Evolutionary conservation across 2,113 vertebrate genomes (phyloP).

Genomic region (Puffinus mauretanicus): DNA sequence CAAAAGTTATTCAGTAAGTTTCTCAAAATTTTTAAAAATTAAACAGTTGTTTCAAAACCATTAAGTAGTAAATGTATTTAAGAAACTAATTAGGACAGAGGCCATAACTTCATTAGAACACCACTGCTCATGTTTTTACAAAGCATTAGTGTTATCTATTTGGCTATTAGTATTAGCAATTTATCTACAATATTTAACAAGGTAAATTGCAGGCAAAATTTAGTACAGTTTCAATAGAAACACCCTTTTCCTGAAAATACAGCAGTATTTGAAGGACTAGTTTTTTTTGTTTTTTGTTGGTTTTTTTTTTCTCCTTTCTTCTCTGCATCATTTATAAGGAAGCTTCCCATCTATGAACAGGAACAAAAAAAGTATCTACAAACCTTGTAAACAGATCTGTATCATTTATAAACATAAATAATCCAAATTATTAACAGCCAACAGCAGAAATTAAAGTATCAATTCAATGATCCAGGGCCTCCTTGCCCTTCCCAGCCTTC

Average conservation of each 20-base stretch:
- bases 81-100: slow-evolving; percentile 91
- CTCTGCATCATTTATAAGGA: slow-evolving; percentile 94
- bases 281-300: slow-evolving; percentile 65
- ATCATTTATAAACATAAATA: slow-evolving; percentile 99
- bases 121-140: slow-evolving; percentile 88
- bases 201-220: slow-evolving; percentile 99
- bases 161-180: slow-evolving; percentile 98
- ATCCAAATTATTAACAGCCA: slow-evolving; percentile 99
- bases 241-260: slow-evolving; percentile 99
- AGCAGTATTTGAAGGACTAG: slow-evolving; percentile 98
- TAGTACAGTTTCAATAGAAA: slow-evolving; percentile 99
- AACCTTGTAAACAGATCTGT: slow-evolving; percentile 99
- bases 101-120: slow-evolving; percentile 87
- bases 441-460: slow-evolving; percentile 93
- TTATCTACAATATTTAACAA: slow-evolving; percentile 99
- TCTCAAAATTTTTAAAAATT: slow-evolving; percentile 88
- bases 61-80: slow-evolving; percentile 93
- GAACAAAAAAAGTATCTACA: slow-evolving; percentile 99
- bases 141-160: slow-evolving; percentile 99
- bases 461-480: slow-evolving; percentile 87
- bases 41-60: slow-evolving; percentile 88
- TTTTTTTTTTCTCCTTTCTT: slow-evolving; percentile 26
- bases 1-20: slow-evolving; percentile 84
- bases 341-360: slow-evolving; percentile 98
- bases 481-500: slow-evolving; percentile 71